These are phyloP conservation scores for Ennomos fuscantarius DNA, from an alignment of 2,888 invertebrate genomes.

Conservation along the genomic window DNA sequence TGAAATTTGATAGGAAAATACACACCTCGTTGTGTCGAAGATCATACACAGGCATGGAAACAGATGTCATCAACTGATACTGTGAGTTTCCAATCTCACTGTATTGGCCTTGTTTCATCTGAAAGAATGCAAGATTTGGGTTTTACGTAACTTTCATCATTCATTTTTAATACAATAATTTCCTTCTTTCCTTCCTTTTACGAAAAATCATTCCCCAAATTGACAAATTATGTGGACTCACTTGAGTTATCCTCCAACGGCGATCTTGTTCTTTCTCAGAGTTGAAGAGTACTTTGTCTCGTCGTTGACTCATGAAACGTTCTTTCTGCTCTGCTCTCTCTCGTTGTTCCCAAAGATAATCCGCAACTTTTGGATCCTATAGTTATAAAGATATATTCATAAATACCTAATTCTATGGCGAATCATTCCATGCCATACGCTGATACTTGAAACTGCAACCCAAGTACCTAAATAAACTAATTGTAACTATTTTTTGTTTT, in stretches of 20 bases:
- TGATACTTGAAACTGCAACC: no score
- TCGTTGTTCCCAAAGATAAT: constrained; percentile 94
- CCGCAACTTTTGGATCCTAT: constrained; percentile 95
- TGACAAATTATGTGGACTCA: constrained; percentile 36
- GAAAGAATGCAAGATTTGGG: constrained; percentile 29
- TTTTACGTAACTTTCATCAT: no score
- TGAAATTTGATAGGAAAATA: constrained; percentile 24
- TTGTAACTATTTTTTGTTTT: no score
- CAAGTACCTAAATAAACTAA: no score
- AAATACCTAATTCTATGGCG: no score
- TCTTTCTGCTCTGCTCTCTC: constrained; percentile 92
- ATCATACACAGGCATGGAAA: constrained; percentile 97
- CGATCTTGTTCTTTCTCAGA: constrained; percentile 87
- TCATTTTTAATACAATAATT: no score
- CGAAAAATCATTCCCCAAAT: no score
- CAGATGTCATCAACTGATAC: constrained; percentile 95
- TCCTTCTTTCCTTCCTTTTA: no score
- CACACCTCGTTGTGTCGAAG: constrained; percentile 93
- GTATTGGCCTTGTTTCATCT: constrained; percentile 87
- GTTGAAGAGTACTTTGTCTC: constrained; percentile 85
- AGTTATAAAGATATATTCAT: constrained; percentile 13
- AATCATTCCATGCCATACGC: no score
- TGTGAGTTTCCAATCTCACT: constrained; percentile 86
- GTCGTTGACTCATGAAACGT: constrained; percentile 88
- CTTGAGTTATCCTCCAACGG: constrained; percentile 82